Evolutionary conservation across 2,797 vertebrate genomes (phyloP), one percentile per base, ranked within the genome.

Genomic region (Hozukius guyotensis): DNA sequence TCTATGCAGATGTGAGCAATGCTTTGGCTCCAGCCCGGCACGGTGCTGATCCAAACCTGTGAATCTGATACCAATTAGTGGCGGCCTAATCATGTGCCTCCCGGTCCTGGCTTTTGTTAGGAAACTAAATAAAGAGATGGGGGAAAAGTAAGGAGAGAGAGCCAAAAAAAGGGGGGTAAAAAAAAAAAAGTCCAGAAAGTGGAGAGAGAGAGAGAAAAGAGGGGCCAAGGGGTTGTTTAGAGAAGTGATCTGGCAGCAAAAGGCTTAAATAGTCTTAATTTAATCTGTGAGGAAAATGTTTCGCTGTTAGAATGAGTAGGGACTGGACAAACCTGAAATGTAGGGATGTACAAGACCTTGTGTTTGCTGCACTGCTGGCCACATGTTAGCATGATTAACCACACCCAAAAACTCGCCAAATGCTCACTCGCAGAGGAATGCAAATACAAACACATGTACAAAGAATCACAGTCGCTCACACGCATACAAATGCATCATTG

Each of bases 1-100:
- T 75, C 63, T 49, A 61, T 81, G 84, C 91, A 92, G 90, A 93
- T 93, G 92, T 92, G 92, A 91, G 88, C 87, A 86, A 86, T 83
- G 55, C 85, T 88, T 88, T 92, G 93, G 90, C 89, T 89, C 59
- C 55, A 38, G 82, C 72, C 72, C 65, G 31, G 73, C 61, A 25
- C n/a, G 0, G 77, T 66, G 75, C 88, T 32, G 67, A 88, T 94
- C 93, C 93, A 95, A 86, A 93, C 91, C 90, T 93, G 85, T 78
- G 81, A 92, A 95, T 95, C 94, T 96, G 95, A 94, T 93, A 93
- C 92, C 94, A 95, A 95, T 96, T 95, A 95, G 92, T 85, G 77
- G 77, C 72, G 73, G 81, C 80, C 91, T 92, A 94, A 94, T 94
- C 92, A 94, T 87, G 86, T 90, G 88, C 91, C 90, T 90, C 68